Percentiles rank a stretch among this genome's conserved stretches.
Conservation (phyloP, 2,113 vertebrate genomes). For the Isurus oxyrinchus region DNA sequence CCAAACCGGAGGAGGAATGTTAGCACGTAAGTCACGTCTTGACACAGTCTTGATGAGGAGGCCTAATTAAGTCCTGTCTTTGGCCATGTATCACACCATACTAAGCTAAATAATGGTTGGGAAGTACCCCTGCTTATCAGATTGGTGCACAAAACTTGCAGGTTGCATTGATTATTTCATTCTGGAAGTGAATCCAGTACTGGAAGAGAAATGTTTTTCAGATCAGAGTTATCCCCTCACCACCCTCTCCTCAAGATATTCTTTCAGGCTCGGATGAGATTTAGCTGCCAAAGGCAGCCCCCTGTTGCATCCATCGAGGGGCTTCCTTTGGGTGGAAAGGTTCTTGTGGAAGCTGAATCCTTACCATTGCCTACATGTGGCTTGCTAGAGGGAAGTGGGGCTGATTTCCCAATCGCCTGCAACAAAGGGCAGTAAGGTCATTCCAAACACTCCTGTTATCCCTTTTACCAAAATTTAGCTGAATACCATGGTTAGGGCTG, state of each 20-base stretch:
- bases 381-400: background rate
- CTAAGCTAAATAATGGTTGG: background rate
- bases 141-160: background rate
- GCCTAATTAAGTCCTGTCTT: background rate
- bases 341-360: background rate
- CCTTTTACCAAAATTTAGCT: background rate
- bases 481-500: background rate
- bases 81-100: background rate
- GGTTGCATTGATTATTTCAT: background rate
- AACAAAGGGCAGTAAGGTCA: background rate
- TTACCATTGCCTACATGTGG: background rate
- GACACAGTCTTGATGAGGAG: background rate
- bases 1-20: slow-evolving; percentile 76
- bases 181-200: background rate
- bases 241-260: background rate
- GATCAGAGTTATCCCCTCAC: background rate
- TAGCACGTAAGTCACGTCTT: slow-evolving; percentile 69
- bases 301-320: background rate
- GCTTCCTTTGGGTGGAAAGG: background rate
- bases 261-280: background rate
- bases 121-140: background rate
- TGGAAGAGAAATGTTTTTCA: background rate
- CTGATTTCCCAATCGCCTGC: background rate
- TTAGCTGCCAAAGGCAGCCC: background rate
- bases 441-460: background rate